Base-by-base conservation (phyloP, 2,888 invertebrate genomes). In the Drepanosiphum platanoidis region DNA sequence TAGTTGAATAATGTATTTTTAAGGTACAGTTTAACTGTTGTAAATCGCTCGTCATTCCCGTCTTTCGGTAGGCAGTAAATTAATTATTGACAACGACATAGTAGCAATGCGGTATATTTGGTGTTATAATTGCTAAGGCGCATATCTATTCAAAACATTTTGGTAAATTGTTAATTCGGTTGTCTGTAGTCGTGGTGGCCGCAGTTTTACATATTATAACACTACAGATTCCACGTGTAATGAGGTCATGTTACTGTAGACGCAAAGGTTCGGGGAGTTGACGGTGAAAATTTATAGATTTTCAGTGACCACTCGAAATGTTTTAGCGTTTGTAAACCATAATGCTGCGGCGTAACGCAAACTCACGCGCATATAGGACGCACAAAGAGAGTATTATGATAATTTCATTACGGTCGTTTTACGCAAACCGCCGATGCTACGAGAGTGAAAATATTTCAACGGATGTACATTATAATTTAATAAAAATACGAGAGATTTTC, bases 221-320 rank as follows among this genome's bases (percentile, higher is more conserved):
- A 32, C 42, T 42, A n/a, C 11, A 32, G 78, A 61, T 78, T 78
- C 9, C 30, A 42, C 30, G 64, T 39, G n/a, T 39, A 64, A 78
- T 30, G 78, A 66, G 78, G 64, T 78, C 78, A 78, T 39, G 66
- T 61, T 78, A 32, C 78, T 22, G 5, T 32, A 68, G n/a, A 30
- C 30, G 52, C 46, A 36, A 46, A 68, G 5, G 68, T 79, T 66
- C 30, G 30, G 46, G n/a, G 52, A 68, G 68, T 52, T 68, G 34
- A 68, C 32, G 46, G 79, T 27, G 46, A 70, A 79, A 68, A 68
- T 68, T 3, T 68, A 80, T 80, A 70, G 79, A 68, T 80, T 80
- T 80, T 52, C 68, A 18, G 79, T 70, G 68, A 79, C 79, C 64
- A 68, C 66, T 66, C 64, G 66, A 66, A 79, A 66, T 42, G 36